phyloP scores from a whole-genome alignment of 1,140 invertebrate genomes.

The Drosophila ficusphila region DNA sequence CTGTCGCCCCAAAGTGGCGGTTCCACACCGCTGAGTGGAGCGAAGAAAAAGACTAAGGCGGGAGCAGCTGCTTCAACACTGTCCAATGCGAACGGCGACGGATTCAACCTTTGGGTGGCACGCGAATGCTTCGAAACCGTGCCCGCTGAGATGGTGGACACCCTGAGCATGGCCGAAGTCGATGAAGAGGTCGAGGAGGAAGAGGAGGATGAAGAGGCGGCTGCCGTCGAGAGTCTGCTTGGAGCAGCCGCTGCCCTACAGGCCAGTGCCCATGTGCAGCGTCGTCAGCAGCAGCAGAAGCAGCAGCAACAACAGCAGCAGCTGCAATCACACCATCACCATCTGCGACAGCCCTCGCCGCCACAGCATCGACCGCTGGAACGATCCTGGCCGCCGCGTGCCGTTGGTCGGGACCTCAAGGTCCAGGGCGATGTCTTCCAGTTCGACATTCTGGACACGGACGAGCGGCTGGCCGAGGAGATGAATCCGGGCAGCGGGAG shows the following conservation, averaged over 20 bases:
- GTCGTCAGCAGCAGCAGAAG: conserved; percentile 61
- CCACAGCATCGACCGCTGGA: conserved; percentile 86
- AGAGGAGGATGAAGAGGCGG: conserved; percentile 69
- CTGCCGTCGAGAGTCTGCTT: conserved; percentile 73
- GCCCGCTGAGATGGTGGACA: conserved; percentile 76
- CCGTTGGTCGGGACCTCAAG: conserved; percentile 62
- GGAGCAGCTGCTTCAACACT: not conserved
- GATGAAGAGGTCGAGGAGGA: conserved; percentile 60
- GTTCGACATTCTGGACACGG: conserved; percentile 90
- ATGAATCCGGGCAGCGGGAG: conserved; percentile 32
- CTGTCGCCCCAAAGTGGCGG: conserved; percentile 70
- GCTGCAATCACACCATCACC: conserved; percentile 85
- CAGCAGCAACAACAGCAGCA: conserved; percentile 55
- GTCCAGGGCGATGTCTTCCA: conserved; percentile 88
- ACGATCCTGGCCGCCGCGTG: conserved; percentile 86
- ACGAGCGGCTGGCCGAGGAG: conserved; percentile 84
- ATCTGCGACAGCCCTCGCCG: conserved; percentile 64
- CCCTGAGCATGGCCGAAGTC: conserved; percentile 60
- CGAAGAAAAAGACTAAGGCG: conserved; percentile 62
- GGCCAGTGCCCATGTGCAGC: conserved; percentile 50
- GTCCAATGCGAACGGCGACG: conserved; percentile 52
- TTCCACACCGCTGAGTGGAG: conserved; percentile 60
- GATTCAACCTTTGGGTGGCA: conserved; percentile 79
- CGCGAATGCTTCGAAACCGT: conserved; percentile 80
- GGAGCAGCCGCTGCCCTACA: conserved; percentile 74